phyloP scores from a whole-genome alignment of 1,140 invertebrate genomes.

The Lasioglossum baleicum region DNA sequence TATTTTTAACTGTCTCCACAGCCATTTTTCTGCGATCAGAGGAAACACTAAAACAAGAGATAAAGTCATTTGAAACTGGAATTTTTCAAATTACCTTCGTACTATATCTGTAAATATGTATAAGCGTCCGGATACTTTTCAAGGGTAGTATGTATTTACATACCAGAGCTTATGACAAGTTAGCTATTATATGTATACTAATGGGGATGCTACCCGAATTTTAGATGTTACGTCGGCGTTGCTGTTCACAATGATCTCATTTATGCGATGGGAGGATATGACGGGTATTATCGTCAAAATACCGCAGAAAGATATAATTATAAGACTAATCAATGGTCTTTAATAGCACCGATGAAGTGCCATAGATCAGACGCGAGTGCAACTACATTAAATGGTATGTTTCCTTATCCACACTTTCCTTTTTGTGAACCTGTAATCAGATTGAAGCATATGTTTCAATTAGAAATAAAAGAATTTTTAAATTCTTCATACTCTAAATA shows the following conservation, averaged over 20 bases:
- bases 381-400: slow-evolving; percentile 80
- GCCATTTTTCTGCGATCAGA: too few relatives aligned
- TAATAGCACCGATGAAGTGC: slow-evolving; percentile 84
- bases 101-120: too few relatives aligned
- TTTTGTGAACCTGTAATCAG: too few relatives aligned
- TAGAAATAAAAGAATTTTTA: too few relatives aligned
- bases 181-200: not conserved
- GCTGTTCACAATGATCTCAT: slow-evolving; percentile 84
- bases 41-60: too few relatives aligned
- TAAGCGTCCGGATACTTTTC: too few relatives aligned
- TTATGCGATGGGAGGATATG: slow-evolving; percentile 89
- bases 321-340: slow-evolving; percentile 83
- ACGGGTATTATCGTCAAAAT: slow-evolving; percentile 86
- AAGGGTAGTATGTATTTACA: too few relatives aligned
- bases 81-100: too few relatives aligned
- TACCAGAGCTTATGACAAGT: not conserved
- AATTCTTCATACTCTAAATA: too few relatives aligned
- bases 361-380: slow-evolving; percentile 86
- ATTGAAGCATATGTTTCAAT: too few relatives aligned
- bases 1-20: too few relatives aligned
- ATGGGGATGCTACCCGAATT: not conserved
- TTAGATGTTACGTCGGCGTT: slow-evolving; percentile 84
- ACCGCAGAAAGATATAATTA: slow-evolving; percentile 89
- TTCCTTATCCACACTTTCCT: not conserved
- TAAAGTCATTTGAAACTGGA: too few relatives aligned